Conservation (phyloP, 2,113 vertebrate genomes). For the Marcusenius ussheri region DNA sequence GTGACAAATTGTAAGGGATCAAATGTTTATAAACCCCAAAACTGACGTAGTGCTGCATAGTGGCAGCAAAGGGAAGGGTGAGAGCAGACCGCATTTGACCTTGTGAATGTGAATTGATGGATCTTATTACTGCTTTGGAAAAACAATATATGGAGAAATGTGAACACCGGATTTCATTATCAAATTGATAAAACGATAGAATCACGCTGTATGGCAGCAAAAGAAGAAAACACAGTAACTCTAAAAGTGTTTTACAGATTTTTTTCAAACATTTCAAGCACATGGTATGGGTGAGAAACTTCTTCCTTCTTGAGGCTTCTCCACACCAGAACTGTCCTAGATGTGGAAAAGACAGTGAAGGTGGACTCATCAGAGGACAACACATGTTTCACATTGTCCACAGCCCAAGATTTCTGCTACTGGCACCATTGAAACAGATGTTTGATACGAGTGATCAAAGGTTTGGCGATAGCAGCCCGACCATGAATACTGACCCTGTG, state of each 20-base stretch:
- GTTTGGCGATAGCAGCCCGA: not conserved
- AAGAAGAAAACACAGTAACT: not conserved
- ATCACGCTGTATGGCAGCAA: not conserved
- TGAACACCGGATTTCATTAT: not conserved
- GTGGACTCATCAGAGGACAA: not conserved
- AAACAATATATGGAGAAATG: not conserved
- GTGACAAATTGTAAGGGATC: not conserved
- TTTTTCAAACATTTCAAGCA: not conserved
- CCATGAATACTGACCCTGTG: not conserved
- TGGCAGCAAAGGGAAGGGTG: not conserved
- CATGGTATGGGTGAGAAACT: not conserved
- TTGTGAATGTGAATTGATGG: not conserved
- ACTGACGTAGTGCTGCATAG: not conserved
- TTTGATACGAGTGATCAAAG: not conserved
- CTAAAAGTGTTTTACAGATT: not conserved
- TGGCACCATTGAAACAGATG: not conserved
- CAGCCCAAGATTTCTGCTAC: not conserved
- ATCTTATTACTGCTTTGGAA: not conserved
- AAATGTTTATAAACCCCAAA: not conserved
- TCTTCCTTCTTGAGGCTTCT: not conserved
- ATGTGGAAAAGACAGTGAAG: not conserved
- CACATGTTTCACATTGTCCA: not conserved
- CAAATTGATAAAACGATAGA: not conserved
- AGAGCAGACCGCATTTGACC: not conserved
- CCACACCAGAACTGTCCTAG: not conserved